Conservation (phyloP, 2,797 vertebrate species). For the Trichosurus vulpecula region DNA sequence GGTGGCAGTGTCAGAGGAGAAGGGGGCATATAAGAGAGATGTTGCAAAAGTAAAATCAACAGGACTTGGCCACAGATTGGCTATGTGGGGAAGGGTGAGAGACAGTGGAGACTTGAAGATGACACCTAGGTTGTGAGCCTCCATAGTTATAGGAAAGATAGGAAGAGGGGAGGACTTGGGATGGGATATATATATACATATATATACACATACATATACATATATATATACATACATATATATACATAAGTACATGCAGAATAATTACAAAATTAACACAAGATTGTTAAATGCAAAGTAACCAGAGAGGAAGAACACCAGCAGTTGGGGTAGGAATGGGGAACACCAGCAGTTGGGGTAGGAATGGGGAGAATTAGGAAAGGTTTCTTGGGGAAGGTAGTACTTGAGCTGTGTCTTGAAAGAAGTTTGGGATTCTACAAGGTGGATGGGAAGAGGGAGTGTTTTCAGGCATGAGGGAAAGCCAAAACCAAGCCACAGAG, state of each 20-base stretch:
- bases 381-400: slow-evolving; percentile 12
- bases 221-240: too few relatives aligned
- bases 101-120: not conserved
- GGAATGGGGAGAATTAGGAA: not conserved
- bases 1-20: not conserved
- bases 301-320: not conserved
- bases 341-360: too few relatives aligned
- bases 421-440: not conserved
- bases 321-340: not conserved
- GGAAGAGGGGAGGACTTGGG: not conserved
- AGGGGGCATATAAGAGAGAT: not conserved
- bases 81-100: not conserved
- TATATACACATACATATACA: too few relatives aligned
- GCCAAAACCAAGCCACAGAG: not conserved
- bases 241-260: not conserved
- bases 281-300: not conserved
- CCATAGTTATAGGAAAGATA: not conserved
- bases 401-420: not conserved
- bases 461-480: not conserved
- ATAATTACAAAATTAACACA: not conserved
- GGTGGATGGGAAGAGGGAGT: not conserved
- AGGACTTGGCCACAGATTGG: not conserved
- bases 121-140: not conserved
- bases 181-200: too few relatives aligned
- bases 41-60: not conserved